Evolutionary conservation across 2,797 vertebrate genomes (phyloP), one percentile per base, ranked within the genome.

Genomic region (Acipenser oxyrinchus): DNA sequence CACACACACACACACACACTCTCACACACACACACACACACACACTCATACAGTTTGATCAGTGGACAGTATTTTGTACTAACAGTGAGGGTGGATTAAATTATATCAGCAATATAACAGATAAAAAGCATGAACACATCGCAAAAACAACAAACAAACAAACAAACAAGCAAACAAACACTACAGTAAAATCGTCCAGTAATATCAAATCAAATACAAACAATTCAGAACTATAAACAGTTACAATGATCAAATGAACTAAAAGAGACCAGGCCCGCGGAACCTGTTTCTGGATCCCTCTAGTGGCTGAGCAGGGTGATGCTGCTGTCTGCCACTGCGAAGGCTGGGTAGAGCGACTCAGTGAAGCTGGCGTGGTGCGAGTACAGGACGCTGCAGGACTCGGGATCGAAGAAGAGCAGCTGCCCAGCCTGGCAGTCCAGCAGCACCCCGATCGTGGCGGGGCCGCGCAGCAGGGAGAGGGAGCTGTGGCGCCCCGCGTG

Each of bases 241-340:
- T 37, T 37, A 37, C 37, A 37, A 37, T 18, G 18, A 18, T 18
- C 18, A 18, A 18, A 18, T 37, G 5, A 37, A 37, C 37, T 37
- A 37, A 37, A 4, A 37, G 37, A 37, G 37, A 5, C 37, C 37
- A 4, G 37, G 37, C 37, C 37, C 0, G 4, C 37, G 3, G 37
- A 5, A 37, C 37, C 37, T 4, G 37, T 37, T 37, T 37, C 37
- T 37, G 37, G 37, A 37, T 4, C 37, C 51, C 51, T 12, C 18
- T 18, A 62, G 48, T 73, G 82, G 74, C 86, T 81, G 65, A 86
- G 55, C 50, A 91, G 81, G 1, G 90, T 90, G 76, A 97, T 86
- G 60, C 87, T 91, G 71, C 87, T 82, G 78, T 98, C 91, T 0
- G 92, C 91, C 78, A 97, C 93, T 0, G 94, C 96, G 0, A 89